Base-by-base conservation (phyloP, 2,888 invertebrate genomes). In the Parascotia fuliginaria region DNA sequence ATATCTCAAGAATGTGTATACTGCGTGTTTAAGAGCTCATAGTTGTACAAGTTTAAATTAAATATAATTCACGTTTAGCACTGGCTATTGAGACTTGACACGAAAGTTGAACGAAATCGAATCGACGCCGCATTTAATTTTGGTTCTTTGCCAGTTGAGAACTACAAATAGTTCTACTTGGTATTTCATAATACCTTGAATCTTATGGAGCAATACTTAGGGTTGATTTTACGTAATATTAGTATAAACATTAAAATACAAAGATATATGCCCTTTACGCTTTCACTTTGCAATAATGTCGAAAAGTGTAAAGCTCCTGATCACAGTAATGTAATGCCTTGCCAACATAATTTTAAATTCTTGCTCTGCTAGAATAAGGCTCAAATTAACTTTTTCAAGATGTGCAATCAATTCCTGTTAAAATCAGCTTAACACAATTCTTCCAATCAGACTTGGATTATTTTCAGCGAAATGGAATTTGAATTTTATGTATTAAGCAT, bases 141-240 rank as follows among this genome's bases (percentile, higher is more conserved):
- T 64, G 63, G 60, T 56, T 0, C n/a, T 0, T 4, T 42, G 63
- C 63, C 63, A 64, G 22, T 51, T 33, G 33, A 33, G 28, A 34
- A 44, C 13, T 4, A 29, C 44, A 37, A 36, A 55, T 41, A 38
- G 34, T 41, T 41, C 45, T 40, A 46, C 9, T 0, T n/a, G 6
- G 7, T 6, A 19, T 5, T 3, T 2, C 2, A 24, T 7, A 1
- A 6, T 24, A 22, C 42, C 24, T 46, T 41, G 1, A 27, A 47
- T 46, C 29, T 34, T 44, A 15, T 6, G 5, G 0, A 0, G 0
- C 3, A 16, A 15, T 0, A 2, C 1, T 27, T 41, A 31, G 31
- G 24, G 29, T 12, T 41, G 9, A 28, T 40, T 38, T 55, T 1
- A 7, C 5, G 6, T 40, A 55, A 39, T 27, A n/a, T n/a, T n/a